These are phyloP conservation scores for Podotricha telesiphe DNA, from an alignment of 2,888 invertebrate species.

Conservation along the genomic window DNA sequence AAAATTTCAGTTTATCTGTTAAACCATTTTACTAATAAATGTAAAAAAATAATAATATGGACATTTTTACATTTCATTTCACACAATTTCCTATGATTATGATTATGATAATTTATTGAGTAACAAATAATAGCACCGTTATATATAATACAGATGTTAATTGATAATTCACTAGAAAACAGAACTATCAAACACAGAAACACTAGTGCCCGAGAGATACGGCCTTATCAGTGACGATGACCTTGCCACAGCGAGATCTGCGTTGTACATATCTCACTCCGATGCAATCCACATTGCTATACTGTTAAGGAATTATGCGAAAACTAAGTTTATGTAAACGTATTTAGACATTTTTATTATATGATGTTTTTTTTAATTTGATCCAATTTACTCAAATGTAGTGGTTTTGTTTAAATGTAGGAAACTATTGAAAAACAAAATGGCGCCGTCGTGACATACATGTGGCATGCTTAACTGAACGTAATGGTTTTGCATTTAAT, in stretches of 20 bases:
- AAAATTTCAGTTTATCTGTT: not conserved
- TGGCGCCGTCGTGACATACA: no score
- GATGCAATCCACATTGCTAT: constrained; percentile 18
- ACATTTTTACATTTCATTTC: not conserved
- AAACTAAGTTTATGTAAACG: not conserved
- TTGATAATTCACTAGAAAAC: constrained; percentile 20
- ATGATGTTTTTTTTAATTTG: not conserved
- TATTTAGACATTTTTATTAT: not conserved
- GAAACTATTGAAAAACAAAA: no score
- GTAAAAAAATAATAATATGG: not conserved
- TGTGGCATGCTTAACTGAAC: no score
- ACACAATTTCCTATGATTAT: not conserved
- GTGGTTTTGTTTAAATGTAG: no score
- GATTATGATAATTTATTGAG: not conserved
- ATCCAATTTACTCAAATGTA: not conserved
- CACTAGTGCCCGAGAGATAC: constrained; percentile 14
- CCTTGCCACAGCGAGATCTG: constrained; percentile 33
- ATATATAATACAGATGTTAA: not conserved
- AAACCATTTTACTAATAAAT: no score
- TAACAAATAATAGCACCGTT: not conserved
- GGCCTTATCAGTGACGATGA: constrained; percentile 30
- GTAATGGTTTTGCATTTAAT: no score
- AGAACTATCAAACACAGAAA: constrained; percentile 21
- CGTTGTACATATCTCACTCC: constrained; percentile 15
- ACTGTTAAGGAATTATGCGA: constrained; percentile 3